phyloP scores from a whole-genome alignment of 1,140 invertebrate species.

The Heterodera schachtii region DNA sequence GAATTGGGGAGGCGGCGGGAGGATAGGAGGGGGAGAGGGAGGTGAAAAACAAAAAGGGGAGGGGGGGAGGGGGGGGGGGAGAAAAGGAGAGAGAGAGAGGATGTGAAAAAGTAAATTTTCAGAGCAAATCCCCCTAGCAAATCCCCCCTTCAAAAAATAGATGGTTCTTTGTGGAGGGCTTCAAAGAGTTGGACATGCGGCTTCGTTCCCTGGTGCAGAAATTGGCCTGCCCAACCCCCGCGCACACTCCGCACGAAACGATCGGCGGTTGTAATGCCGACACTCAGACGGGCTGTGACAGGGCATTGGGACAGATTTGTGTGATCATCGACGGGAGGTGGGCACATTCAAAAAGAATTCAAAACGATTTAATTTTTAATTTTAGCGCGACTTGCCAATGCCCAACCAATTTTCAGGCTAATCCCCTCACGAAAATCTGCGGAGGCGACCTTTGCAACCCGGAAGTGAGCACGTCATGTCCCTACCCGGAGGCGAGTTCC shows the following conservation, averaged over 20 bases:
- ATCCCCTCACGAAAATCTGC: constrained; percentile 62
- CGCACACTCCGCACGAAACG: constrained; percentile 3
- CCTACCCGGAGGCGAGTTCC: constrained; percentile 18
- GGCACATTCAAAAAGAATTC: background rate
- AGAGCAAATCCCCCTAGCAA: background rate
- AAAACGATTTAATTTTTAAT: background rate
- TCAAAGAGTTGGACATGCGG: constrained; percentile 64
- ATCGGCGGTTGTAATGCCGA: constrained; percentile 54
- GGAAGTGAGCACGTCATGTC: constrained; percentile 27
- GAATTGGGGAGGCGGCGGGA: too few species aligned
- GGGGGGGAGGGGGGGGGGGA: too few species aligned
- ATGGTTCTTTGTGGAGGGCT: constrained; percentile 65
- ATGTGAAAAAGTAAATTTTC: too few species aligned
- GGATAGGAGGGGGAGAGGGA: too few species aligned
- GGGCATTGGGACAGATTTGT: constrained; percentile 62
- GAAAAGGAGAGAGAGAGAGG: too few species aligned
- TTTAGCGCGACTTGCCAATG: constrained; percentile 54
- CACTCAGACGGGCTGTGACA: constrained; percentile 63
- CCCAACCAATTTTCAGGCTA: constrained; percentile 55
- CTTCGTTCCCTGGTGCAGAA: constrained; percentile 58
- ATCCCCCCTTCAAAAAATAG: background rate
- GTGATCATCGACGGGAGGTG: constrained; percentile 44
- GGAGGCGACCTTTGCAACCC: constrained; percentile 64
- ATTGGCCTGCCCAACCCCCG: constrained; percentile 23
- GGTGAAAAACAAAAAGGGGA: too few species aligned